phyloP scores from a whole-genome alignment of 2,888 invertebrate genomes.

The Cosmia pyralina region DNA sequence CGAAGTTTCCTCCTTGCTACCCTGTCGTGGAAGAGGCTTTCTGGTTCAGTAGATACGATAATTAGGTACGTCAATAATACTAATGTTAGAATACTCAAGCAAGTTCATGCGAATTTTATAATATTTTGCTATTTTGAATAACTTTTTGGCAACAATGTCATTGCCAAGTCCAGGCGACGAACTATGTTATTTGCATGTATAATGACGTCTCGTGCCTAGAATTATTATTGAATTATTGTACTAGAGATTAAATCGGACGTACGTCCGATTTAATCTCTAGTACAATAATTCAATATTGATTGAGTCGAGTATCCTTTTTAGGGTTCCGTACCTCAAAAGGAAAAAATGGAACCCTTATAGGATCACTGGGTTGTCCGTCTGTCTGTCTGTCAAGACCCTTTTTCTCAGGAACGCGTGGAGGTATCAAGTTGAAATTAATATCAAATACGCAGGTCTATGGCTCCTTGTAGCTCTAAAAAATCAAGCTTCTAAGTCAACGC shows the following conservation, averaged over 20 bases:
- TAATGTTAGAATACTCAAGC: slow-evolving; percentile 25
- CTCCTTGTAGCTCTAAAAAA: too few species aligned
- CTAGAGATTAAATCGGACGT: too few species aligned
- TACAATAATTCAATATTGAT: slow-evolving; percentile 8
- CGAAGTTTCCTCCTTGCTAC: slow-evolving; percentile 82
- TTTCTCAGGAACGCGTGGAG: too few species aligned
- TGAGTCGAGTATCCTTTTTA: not conserved
- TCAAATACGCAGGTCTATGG: too few species aligned
- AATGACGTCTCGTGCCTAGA: slow-evolving; percentile 18
- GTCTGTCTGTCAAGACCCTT: too few species aligned
- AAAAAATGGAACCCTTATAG: too few species aligned
- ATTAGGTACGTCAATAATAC: slow-evolving; percentile 57
- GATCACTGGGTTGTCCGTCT: too few species aligned
- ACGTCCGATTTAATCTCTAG: slow-evolving; percentile 7
- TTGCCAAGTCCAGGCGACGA: slow-evolving; percentile 50
- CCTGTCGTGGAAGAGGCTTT: slow-evolving; percentile 74
- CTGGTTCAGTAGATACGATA: slow-evolving; percentile 71
- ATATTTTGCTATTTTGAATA: slow-evolving; percentile 32
- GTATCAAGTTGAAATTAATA: too few species aligned
- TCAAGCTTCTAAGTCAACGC: too few species aligned
- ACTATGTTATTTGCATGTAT: slow-evolving; percentile 42
- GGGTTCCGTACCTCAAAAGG: too few species aligned
- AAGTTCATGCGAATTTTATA: slow-evolving; percentile 6
- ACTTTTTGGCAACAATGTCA: slow-evolving; percentile 47
- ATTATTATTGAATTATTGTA: too few species aligned